A percentile compares a stretch with the other conserved stretches of the same genome.
phyloP scores from a whole-genome alignment of 2,888 invertebrate genomes.

The Nomada flava region DNA sequence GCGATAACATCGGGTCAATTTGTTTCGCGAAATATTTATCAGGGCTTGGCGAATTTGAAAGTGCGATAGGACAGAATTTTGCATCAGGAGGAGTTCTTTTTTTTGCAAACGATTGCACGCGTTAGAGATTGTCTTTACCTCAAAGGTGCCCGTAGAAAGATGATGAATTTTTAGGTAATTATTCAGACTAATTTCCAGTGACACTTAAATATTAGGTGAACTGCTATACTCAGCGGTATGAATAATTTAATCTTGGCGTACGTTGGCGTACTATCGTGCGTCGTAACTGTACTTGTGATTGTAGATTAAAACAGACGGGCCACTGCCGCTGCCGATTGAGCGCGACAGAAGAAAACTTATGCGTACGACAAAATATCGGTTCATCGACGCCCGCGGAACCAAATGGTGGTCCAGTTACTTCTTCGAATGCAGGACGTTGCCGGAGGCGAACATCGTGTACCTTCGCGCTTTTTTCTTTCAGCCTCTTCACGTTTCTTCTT shows the following conservation, averaged over 20 bases:
- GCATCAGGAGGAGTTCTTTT: neutral
- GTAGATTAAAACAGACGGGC: conserved; percentile 35
- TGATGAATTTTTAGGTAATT: too few species aligned
- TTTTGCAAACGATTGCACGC: neutral
- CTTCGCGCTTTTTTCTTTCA: neutral
- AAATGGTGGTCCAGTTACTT: conserved; percentile 37
- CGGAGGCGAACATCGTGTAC: neutral
- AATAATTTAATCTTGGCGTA: too few species aligned
- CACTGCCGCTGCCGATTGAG: conserved; percentile 17
- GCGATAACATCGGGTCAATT: conserved; percentile 45
- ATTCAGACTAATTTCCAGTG: too few species aligned
- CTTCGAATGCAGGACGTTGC: conserved; percentile 24
- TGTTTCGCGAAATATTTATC: conserved; percentile 25
- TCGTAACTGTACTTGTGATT: neutral
- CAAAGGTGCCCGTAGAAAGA: too few species aligned
- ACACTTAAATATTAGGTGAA: too few species aligned
- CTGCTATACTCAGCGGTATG: too few species aligned
- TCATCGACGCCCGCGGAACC: conserved; percentile 37
- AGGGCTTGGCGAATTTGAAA: neutral
- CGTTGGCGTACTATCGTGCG: too few species aligned
- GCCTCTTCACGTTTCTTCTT: neutral
- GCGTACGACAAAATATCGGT: conserved; percentile 49
- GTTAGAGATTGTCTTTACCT: too few species aligned
- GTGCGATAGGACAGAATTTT: neutral
- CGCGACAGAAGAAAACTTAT: conserved; percentile 26